A percentile compares a stretch with the other conserved stretches of the same genome.
phyloP scores from a whole-genome alignment of 2,113 vertebrate genomes.

The Urocitellus parryii region DNA sequence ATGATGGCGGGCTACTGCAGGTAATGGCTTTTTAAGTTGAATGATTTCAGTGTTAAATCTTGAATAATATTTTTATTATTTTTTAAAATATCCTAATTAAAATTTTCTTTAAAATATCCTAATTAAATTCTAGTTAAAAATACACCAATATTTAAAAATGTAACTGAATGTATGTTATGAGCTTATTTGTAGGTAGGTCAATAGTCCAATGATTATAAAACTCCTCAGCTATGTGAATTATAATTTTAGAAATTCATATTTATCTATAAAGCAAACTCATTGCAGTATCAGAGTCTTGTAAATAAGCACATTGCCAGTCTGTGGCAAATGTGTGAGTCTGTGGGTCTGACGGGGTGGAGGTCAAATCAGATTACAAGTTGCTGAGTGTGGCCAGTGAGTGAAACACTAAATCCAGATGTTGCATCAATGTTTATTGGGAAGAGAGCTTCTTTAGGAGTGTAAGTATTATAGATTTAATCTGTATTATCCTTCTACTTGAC shows the following conservation, averaged over 20 bases:
- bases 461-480: not conserved
- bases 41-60: not conserved
- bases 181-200: not conserved
- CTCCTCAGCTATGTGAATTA: slow-evolving; percentile 2
- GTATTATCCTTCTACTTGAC: not conserved
- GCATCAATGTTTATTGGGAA: not conserved
- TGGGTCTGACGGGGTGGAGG: not conserved
- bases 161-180: slow-evolving; percentile 45
- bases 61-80: slow-evolving; percentile 4
- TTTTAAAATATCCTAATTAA: not conserved
- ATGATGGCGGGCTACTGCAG: slow-evolving; percentile 96
- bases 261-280: not conserved
- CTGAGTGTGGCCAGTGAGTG: not conserved
- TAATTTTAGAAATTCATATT: slow-evolving; percentile 33
- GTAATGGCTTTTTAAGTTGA: slow-evolving; percentile 84
- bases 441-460: not conserved
- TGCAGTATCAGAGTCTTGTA: not conserved
- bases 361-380: not conserved
- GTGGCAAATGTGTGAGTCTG: not conserved
- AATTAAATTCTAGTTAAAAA: no score
- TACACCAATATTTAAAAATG: no score
- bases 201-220: not conserved
- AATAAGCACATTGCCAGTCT: not conserved
- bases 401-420: not conserved
- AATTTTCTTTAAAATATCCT: no score